Base-by-base conservation (phyloP, 1,140 invertebrate genomes). In the Meteorus sp. region DNA sequence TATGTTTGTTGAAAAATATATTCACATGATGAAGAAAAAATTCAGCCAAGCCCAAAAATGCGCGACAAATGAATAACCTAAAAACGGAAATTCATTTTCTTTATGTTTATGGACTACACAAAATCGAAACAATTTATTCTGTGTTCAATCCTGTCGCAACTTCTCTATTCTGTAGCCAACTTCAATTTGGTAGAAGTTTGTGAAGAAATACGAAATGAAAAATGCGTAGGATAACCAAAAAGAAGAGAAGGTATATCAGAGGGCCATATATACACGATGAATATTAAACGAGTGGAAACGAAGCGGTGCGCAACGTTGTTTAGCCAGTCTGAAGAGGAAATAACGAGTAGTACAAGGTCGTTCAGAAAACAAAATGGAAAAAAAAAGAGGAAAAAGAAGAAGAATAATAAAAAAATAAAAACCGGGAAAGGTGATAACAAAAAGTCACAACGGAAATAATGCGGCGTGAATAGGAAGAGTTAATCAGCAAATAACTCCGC, bases 211-310 rank as follows among this genome's bases (percentile, higher is more conserved):
- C 11, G 15, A 7, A n/a, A 13, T 13, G 35, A 39, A 39, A 48
- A 13, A 22, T 27, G 23, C 23, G 23, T 25, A 29, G 23, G 23
- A 48, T n/a, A 48, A 48, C 13, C 9, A 37, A 19, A 52, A 22
- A 52, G 31, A 37, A 19, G 33, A 17, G 31, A n/a, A n/a, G n/a
- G n/a, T n/a, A n/a, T n/a, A n/a, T n/a, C n/a, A n/a, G n/a, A n/a
- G n/a, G n/a, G n/a, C n/a, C n/a, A n/a, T n/a, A n/a, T n/a, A n/a
- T n/a, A n/a, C 31, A 52, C 50, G 50, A 52, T 52, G 50, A 52
- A 52, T 52, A 31, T 52, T 17, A 52, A 52, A 37, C 9, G 9
- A 52, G 31, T 35, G 11, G 27, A 52, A 33, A 8, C 44, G 25
- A 22, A 50, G 23, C 27, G n/a, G 37, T 52, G 50, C 50, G 50